Conservation (phyloP, 2,113 vertebrate species). For the mouse (Mus musculus) region GRCm39 chrX:42182001-42182500, state of each 20-base stretch:
- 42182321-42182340: background rate
- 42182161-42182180: background rate
- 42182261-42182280: background rate
- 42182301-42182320: background rate
- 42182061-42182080: background rate
- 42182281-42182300: background rate
- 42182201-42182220: background rate
- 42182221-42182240: background rate
- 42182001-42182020: background rate
- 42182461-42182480: background rate
- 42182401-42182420: background rate
- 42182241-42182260: background rate
- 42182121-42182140: background rate
- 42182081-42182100: background rate
- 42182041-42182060: background rate
- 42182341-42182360: background rate
- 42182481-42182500: background rate
- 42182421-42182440: background rate
- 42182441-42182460: background rate
- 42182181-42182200: background rate
- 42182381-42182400: conserved; percentile 8
- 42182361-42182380: background rate
- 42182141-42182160: background rate
- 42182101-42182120: background rate
- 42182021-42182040: background rate